Evolutionary conservation across 2,888 invertebrate species (phyloP).

Genomic region (Disparrhopalites patrizii): DNA sequence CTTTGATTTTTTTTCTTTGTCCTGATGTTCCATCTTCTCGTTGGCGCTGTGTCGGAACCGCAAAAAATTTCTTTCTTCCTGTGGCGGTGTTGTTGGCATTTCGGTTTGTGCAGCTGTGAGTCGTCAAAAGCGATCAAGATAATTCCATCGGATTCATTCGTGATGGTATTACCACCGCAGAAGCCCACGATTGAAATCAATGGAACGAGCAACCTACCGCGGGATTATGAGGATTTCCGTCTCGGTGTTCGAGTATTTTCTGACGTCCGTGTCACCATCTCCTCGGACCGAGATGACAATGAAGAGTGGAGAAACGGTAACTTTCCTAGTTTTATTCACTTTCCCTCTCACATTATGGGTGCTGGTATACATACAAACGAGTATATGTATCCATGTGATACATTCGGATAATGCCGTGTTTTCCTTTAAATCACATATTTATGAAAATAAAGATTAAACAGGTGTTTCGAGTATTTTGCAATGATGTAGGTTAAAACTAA

Average conservation of each 20-base stretch:
- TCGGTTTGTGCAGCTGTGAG: slow-evolving; percentile 60
- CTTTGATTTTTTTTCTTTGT: neutral
- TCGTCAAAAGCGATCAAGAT: slow-evolving; percentile 69
- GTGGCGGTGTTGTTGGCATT: neutral
- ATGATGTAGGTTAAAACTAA: too few species aligned
- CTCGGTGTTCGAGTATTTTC: slow-evolving; percentile 84
- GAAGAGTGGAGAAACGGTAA: slow-evolving; percentile 50
- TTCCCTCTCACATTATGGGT: too few species aligned
- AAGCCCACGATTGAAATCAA: slow-evolving; percentile 78
- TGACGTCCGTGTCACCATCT: slow-evolving; percentile 70
- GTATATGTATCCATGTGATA: too few species aligned
- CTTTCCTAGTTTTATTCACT: too few species aligned
- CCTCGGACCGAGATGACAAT: slow-evolving; percentile 49
- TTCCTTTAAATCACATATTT: too few species aligned
- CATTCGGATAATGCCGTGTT: too few species aligned
- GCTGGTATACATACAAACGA: neutral
- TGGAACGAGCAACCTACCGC: slow-evolving; percentile 75
- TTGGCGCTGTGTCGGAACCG: too few species aligned
- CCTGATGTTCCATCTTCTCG: too few species aligned
- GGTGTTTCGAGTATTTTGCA: too few species aligned
- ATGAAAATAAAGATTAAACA: too few species aligned
- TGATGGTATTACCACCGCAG: slow-evolving; percentile 81
- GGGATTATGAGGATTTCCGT: slow-evolving; percentile 79
- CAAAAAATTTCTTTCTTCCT: too few species aligned
- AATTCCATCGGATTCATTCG: slow-evolving; percentile 73